Base-by-base conservation (phyloP, 2,888 invertebrate species). In the Troides aeacus region DNA sequence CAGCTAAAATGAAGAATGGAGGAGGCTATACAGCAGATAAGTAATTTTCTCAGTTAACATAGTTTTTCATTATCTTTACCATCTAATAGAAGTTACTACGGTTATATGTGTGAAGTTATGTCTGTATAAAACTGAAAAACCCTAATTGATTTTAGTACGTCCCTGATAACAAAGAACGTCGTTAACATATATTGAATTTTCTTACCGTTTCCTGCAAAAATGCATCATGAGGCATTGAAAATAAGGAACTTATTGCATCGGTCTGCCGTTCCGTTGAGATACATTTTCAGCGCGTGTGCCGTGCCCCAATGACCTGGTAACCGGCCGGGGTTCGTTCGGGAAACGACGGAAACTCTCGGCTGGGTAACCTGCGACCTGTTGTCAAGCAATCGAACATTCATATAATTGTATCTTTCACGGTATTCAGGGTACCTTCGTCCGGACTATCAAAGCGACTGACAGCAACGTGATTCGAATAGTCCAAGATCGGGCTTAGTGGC, bases 281-380 rank as follows among this genome's bases (percentile, higher is more conserved):
- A 65, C 66, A 58, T 69, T 71, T 72, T 68, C 61, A 71, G 79
- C 78, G 78, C 77, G 74, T 78, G 79, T 77, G 79, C 78, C 73
- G 70, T 77, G 80, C 67, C 80, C 81, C 75, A 77, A 70, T 81
- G 76, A 81, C 80, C 81, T 68, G 77, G 70, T 78, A 77, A 80
- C 77, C 64, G 70, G 68, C 72, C 71, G 75, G 73, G 77, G 75
- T 75, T 75, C 74, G 75, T 72, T 74, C 73, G 69, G 70, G 74
- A 71, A 15, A 30, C 50, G 59, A 50, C 65, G 70, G 63, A 68
- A 57, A 39, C 30, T 24, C 65, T 68, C 73, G 72, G 70, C 15
- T 46, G 17, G 30, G 30, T 30, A 21, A 24, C 72, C 64, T 61
- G 23, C 39, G n/a, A 24, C 18, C 50, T 21, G 53, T 65, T 46